Evolutionary conservation across 2,113 vertebrate genomes (phyloP).

Genomic region (Romanogobio albipinnatus): DNA sequence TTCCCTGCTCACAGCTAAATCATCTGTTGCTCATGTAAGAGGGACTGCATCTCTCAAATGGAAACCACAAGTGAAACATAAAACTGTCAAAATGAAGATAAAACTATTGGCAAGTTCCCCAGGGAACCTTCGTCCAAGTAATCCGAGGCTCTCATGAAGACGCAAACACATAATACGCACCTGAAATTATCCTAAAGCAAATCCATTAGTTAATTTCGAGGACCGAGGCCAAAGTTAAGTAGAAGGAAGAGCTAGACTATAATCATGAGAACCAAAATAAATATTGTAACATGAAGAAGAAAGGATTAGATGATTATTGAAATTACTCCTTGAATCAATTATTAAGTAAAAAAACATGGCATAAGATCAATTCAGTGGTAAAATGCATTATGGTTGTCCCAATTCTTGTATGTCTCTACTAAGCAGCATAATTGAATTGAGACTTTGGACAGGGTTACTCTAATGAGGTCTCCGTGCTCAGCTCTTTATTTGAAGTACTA

Average conservation of each 20-base stretch:
- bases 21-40: conserved; percentile 43
- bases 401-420: background rate
- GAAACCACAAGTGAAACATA: conserved; percentile 61
- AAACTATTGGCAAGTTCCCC: conserved; percentile 36
- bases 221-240: background rate
- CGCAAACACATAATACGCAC: conserved; percentile 21
- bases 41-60: conserved; percentile 43
- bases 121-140: conserved; percentile 44
- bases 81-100: conserved; percentile 56
- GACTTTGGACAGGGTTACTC: background rate
- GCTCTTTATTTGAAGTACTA: conserved; percentile 25
- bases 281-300: background rate
- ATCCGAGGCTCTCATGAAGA: conserved; percentile 47
- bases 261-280: background rate
- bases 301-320: background rate
- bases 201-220: background rate
- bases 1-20: conserved; percentile 13
- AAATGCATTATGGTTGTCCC: background rate
- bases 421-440: background rate
- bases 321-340: background rate
- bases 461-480: background rate
- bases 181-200: conserved; percentile 4
- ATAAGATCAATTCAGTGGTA: background rate
- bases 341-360: background rate
- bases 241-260: background rate